A percentile compares a stretch with the other conserved stretches of the same genome.
Conservation (phyloP, 2,113 vertebrate genomes). For the Rhombomys opimus region DNA sequence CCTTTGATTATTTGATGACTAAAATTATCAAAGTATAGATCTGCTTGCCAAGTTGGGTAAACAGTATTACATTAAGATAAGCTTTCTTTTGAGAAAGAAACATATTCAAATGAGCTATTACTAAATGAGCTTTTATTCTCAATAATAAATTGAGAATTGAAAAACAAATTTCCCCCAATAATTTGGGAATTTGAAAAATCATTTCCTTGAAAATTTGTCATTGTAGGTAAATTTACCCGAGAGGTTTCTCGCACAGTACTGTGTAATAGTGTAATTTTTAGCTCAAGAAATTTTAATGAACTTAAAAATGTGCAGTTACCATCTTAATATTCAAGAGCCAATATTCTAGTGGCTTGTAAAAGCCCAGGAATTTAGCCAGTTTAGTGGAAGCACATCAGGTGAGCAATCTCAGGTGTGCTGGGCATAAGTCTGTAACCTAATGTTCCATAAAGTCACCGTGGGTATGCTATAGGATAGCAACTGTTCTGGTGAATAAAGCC, state of each 20-base stretch:
- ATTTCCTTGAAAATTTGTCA: not conserved
- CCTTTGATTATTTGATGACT: conserved; percentile 26
- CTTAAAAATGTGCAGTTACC: not conserved
- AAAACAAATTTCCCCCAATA: not conserved
- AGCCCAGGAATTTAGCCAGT: not conserved
- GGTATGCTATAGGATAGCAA: not conserved
- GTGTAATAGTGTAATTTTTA: not conserved
- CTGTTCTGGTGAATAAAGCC: not conserved
- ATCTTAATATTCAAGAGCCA: not conserved
- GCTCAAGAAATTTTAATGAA: not conserved
- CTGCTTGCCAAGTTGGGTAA: not conserved
- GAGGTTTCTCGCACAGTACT: not conserved
- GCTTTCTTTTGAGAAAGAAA: not conserved
- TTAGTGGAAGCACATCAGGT: not conserved
- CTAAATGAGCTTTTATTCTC: not conserved
- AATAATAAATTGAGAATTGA: not conserved
- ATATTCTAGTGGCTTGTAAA: not conserved
- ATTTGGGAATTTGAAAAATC: not conserved
- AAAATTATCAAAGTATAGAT: conserved; percentile 31
- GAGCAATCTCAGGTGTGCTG: not conserved
- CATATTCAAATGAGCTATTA: not conserved
- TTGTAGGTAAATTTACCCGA: not conserved
- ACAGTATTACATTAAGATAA: not conserved
- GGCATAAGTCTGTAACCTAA: not conserved
- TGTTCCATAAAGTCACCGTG: not conserved